Percentiles rank a stretch among this genome's conserved stretches.
These are phyloP conservation scores for Meloidogyne exigua DNA, from an alignment of 1,140 invertebrate genomes.

Conservation along the genomic window DNA sequence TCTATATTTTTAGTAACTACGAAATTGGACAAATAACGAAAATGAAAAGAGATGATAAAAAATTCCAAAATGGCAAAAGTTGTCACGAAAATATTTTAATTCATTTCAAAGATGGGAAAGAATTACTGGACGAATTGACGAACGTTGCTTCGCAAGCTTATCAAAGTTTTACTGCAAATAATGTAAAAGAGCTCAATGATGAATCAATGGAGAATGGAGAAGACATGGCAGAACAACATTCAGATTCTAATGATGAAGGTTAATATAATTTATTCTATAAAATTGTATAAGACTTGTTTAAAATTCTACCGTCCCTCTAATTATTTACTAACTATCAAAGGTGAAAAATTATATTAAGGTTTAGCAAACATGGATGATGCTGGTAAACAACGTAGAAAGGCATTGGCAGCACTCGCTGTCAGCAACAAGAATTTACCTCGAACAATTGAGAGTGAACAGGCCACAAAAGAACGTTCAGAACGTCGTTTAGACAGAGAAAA, in stretches of 20 bases:
- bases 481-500: neutral
- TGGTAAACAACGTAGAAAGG: neutral
- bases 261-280: neutral
- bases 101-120: neutral
- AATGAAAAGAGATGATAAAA: no score
- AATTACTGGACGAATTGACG: neutral
- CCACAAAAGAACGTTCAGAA: slow-evolving; percentile 1
- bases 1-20: no score
- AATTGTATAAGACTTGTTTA: neutral
- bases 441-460: slow-evolving; percentile 5
- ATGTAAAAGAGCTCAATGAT: neutral
- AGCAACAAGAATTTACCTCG: neutral
- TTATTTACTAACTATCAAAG: no score
- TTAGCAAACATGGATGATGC: neutral
- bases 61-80: neutral
- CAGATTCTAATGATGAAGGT: neutral
- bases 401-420: neutral
- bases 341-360: neutral
- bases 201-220: neutral
- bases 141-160: neutral
- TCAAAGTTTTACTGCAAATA: neutral
- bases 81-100: neutral
- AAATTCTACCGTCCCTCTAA: neutral
- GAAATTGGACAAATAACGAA: no score
- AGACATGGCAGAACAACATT: neutral